Evolutionary conservation across 2,113 vertebrate species (phyloP), one percentile per base, ranked within the genome.

Genomic region (Lathamus discolor): DNA sequence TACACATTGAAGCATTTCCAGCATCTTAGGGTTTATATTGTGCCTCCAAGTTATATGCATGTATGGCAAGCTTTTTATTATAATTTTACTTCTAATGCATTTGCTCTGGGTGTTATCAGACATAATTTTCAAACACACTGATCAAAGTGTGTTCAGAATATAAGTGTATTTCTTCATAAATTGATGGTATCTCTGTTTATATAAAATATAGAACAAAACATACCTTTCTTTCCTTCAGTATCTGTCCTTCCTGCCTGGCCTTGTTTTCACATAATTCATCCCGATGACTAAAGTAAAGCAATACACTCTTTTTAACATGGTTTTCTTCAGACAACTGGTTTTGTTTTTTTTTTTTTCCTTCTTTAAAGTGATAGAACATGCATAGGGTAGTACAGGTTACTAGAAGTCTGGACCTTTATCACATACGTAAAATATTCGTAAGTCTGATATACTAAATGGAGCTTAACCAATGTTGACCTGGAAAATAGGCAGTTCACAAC

Each of bases 81-180:
- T 27, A 68, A 24, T 82, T 87, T 90, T 90, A 9, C 18, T 88
- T 84, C 49, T 82, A 20, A 31, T 91, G n/a, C 76, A 52, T 59
- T 61, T 96, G 62, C 33, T 96, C 49, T 96, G 52, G 25, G 15
- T 88, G 11, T 77, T 95, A 91, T 83, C 61, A 93, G 80, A 31
- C 24, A 15, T 89, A 91, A 94, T 96, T 97, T 95, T 96, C 81
- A 95, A 92, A 93, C 82, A 97, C 74, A 93, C 35, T 63, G 54
- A 92, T 94, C 86, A 92, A 95, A 95, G 49, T 55, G 17, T 86
- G 12, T 94, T 92, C 76, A 94, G 76, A 93, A 55, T 83, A 28
- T 91, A 95, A 94, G 37, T 69, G 14, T 33, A 66, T 78, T 94
- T 94, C 54, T 90, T 92, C 61, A 86, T 27, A 87, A 95, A 95